A percentile compares a stretch with the other conserved stretches of the same genome.
Evolutionary conservation across 2,113 vertebrate genomes (phyloP).

Genomic region (Eretmochelys imbricata): DNA sequence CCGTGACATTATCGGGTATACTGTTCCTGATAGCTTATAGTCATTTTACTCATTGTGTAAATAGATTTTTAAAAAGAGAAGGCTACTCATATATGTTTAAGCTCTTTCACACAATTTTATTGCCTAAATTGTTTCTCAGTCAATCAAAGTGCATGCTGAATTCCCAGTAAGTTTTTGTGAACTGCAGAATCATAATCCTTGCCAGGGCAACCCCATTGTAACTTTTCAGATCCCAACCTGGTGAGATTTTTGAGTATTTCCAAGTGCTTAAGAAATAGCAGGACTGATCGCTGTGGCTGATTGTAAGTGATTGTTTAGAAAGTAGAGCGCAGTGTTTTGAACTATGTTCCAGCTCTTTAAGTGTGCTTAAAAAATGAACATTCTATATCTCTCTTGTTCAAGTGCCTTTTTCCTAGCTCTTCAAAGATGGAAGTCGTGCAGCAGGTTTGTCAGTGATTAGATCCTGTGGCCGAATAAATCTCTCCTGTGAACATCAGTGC

Average conservation of each 20-base stretch:
- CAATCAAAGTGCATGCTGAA: neutral
- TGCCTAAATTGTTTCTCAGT: slow-evolving; percentile 21
- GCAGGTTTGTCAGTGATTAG: neutral
- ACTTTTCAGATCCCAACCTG: slow-evolving; percentile 8
- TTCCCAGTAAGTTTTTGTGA: neutral
- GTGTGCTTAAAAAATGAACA: slow-evolving; percentile 15
- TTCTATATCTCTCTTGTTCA: neutral
- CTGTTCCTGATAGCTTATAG: too few species aligned
- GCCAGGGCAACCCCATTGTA: neutral
- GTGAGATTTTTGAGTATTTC: neutral
- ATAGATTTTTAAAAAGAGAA: slow-evolving; percentile 6
- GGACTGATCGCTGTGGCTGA: neutral
- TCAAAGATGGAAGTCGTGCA: neutral
- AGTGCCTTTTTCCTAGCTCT: slow-evolving; percentile 27
- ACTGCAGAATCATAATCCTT: neutral
- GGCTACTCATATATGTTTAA: neutral
- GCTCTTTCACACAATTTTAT: slow-evolving; percentile 8
- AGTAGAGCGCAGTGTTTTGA: slow-evolving; percentile 23
- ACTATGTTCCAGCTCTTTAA: slow-evolving; percentile 18
- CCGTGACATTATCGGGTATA: too few species aligned
- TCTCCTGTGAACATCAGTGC: neutral
- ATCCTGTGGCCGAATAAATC: neutral
- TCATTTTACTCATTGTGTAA: neutral
- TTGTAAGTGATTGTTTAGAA: slow-evolving; percentile 9
- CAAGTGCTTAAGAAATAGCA: neutral